Evolutionary conservation across 2,113 vertebrate genomes (phyloP).

Genomic region (Rhabdomys dilectus): DNA sequence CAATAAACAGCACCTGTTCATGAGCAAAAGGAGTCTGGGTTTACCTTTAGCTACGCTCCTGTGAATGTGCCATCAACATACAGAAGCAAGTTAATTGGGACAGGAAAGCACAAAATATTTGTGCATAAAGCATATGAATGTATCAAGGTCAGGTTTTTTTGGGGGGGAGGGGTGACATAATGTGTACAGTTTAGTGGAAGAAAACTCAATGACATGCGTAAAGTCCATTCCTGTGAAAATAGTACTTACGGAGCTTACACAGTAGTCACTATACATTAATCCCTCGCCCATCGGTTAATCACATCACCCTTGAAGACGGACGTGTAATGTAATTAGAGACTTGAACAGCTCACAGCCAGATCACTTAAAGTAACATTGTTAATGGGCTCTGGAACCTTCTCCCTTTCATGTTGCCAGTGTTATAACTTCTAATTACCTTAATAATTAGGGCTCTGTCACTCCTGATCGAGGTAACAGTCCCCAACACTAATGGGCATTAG

Average conservation of each 20-base stretch:
- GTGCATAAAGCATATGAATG: neutral
- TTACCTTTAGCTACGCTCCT: neutral
- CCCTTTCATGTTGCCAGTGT: constrained; percentile 93
- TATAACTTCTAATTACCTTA: constrained; percentile 97
- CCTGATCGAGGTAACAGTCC: constrained; percentile 93
- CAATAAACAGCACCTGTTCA: neutral
- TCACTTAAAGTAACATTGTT: constrained; percentile 98
- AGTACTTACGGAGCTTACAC: constrained; percentile 82
- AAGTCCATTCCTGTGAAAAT: constrained; percentile 82
- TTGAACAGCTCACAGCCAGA: constrained; percentile 97
- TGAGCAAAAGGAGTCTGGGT: neutral
- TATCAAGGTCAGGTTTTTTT: constrained; percentile 44
- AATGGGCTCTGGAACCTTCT: constrained; percentile 94
- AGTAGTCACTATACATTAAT: constrained; percentile 84
- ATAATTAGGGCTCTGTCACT: constrained; percentile 98
- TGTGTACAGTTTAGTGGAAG: constrained; percentile 52
- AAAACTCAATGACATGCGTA: constrained; percentile 74
- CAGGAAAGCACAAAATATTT: neutral
- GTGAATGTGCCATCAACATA: neutral
- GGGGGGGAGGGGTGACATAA: constrained; percentile 44
- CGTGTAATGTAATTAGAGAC: constrained; percentile 97
- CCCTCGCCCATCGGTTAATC: constrained; percentile 95
- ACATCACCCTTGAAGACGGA: constrained; percentile 96
- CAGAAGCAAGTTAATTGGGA: neutral
- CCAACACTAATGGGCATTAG: constrained; percentile 95